Conservation (phyloP, 1,140 invertebrate genomes). For the Ptiloglossa arizonensis region DNA sequence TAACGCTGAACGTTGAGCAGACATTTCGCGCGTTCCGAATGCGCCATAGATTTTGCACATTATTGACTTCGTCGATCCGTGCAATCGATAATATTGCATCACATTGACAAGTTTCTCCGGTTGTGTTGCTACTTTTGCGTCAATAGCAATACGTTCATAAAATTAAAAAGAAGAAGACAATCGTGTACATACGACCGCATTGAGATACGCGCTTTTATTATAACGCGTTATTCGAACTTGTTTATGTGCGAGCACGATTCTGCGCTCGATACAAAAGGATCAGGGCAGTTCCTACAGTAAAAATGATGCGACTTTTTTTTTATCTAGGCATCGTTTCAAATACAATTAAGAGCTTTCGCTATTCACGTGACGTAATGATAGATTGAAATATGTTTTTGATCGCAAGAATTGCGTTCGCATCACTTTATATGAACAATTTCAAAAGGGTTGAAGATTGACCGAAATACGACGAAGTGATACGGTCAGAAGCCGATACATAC, state of each 20-base stretch:
- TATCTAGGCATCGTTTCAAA: slow-evolving; percentile 12
- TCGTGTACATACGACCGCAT: background rate
- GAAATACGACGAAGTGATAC: slow-evolving; percentile 8
- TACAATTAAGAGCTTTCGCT: background rate
- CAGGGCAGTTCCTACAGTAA: background rate
- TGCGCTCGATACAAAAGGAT: slow-evolving; percentile 24
- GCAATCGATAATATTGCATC: slow-evolving; percentile 52
- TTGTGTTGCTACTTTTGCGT: slow-evolving; percentile 1
- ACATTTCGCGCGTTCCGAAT: slow-evolving; percentile 44
- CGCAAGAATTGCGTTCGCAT: too few species aligned
- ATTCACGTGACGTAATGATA: background rate
- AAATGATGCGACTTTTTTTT: slow-evolving; percentile 26
- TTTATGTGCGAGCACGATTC: slow-evolving; percentile 26
- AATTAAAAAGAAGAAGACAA: slow-evolving; percentile 5
- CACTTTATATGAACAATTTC: background rate
- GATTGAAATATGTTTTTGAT: background rate
- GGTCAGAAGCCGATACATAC: background rate
- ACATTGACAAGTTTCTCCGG: slow-evolving; percentile 19
- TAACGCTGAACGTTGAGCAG: slow-evolving; percentile 1
- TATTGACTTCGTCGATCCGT: slow-evolving; percentile 49
- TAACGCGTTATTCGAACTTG: slow-evolving; percentile 3
- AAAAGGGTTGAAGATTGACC: background rate
- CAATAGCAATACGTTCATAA: background rate
- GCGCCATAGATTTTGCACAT: slow-evolving; percentile 49
- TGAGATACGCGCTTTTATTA: slow-evolving; percentile 23